Evolutionary conservation across 2,113 vertebrate genomes (phyloP).

Genomic region (Danio rerio): GRCz12tu NC_133194.1:7992501-7993000

Average conservation of each 20-base stretch:
- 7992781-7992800: too few species aligned
- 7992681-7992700: not conserved
- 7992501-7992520: not conserved
- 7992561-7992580: not conserved
- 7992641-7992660: not conserved
- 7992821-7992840: too few species aligned
- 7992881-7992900: not conserved
- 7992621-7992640: not conserved
- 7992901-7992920: constrained; percentile 3
- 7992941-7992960: not conserved
- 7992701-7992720: too few species aligned
- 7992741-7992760: too few species aligned
- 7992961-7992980: not conserved
- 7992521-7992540: not conserved
- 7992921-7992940: not conserved
- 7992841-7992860: too few species aligned
- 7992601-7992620: not conserved
- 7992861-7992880: not conserved
- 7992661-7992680: too few species aligned
- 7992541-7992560: not conserved
- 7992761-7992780: too few species aligned
- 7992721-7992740: too few species aligned
- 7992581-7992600: not conserved
- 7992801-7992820: too few species aligned
- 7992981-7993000: too few species aligned